Base-by-base conservation (phyloP, 1,140 invertebrate species). In the Nebria ingens region DNA sequence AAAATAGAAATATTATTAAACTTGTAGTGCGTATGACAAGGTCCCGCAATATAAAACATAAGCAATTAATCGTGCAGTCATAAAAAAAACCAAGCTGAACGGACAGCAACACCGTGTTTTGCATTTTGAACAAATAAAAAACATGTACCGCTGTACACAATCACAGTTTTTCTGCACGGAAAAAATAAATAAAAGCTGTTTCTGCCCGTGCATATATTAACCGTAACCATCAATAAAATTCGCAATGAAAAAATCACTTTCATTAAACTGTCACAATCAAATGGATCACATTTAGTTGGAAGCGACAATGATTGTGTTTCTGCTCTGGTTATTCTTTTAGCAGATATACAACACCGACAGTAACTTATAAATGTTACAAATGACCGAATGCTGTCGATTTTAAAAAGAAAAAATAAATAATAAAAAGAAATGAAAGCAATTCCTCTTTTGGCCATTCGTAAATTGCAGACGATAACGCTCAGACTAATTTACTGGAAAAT, bases 1-100 rank as follows among this genome's bases (percentile, higher is more conserved):
- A n/a, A 34, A 34, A 34, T 34, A 34, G n/a, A 34, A 34, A 34
- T 34, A 34, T 34, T 34, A 34, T 34, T 34, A 34, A 34, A 34
- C 25, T 34, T 34, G 25, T 9, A 34, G n/a, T 34, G n/a, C 25
- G n/a, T n/a, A 34, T 34, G 25, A 34, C 25, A 34, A 34, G 25
- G 25, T 34, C 25, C 25, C 25, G 25, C n/a, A n/a, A 34, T 34
- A n/a, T 9, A 34, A 34, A 34, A 34, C 25, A 34, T 34, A 34
- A 9, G 25, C 25, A 34, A 34, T 34, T 34, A 34, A 34, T 34
- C 25, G 25, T 34, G 25, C 25, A 9, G 25, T n/a, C 25, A 34
- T 6, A 34, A 34, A n/a, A 34, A 34, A 34, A 34, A 34, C 25
- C 25, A n/a, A 9, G n/a, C n/a, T n/a, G n/a, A n/a, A n/a, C n/a